These are phyloP conservation scores for Portunus trituberculatus DNA, from an alignment of 1,140 invertebrate species.

Conservation along the genomic window DNA sequence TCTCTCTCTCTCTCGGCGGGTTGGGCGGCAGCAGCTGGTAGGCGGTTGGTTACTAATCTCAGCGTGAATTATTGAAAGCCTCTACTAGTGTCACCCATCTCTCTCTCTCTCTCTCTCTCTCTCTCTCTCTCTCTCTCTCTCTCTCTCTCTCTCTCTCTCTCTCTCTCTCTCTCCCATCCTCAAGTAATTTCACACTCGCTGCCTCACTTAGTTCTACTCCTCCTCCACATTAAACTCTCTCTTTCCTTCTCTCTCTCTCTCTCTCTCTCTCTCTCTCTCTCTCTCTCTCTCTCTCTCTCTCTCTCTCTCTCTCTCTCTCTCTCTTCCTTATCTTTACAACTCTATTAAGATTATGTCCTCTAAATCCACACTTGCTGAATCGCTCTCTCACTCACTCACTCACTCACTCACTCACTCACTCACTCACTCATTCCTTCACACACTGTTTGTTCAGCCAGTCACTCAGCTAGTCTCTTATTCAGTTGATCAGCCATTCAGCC, in stretches of 20 bases:
- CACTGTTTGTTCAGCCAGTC: no score
- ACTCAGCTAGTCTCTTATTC: no score
- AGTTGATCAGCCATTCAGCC: no score
- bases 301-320: neutral
- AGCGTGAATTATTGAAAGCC: neutral
- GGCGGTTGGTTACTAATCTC: neutral
- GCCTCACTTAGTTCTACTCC: neutral
- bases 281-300: neutral
- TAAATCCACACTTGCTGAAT: no score
- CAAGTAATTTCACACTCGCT: neutral
- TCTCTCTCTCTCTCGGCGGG: no score
- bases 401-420: no score
- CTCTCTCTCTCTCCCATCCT: neutral
- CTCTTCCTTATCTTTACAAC: no score
- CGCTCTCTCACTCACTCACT: no score
- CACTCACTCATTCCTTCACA: no score
- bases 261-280: constrained; percentile 36
- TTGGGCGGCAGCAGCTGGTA: no score
- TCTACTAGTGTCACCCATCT: neutral
- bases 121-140: constrained; percentile 13
- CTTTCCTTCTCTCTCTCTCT: neutral
- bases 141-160: constrained; percentile 21
- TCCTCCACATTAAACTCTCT: neutral
- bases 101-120: constrained; percentile 3
- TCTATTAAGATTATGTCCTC: no score